Evolutionary conservation across 2,888 invertebrate species (phyloP).

Genomic region (Creontiades dilutus): DNA sequence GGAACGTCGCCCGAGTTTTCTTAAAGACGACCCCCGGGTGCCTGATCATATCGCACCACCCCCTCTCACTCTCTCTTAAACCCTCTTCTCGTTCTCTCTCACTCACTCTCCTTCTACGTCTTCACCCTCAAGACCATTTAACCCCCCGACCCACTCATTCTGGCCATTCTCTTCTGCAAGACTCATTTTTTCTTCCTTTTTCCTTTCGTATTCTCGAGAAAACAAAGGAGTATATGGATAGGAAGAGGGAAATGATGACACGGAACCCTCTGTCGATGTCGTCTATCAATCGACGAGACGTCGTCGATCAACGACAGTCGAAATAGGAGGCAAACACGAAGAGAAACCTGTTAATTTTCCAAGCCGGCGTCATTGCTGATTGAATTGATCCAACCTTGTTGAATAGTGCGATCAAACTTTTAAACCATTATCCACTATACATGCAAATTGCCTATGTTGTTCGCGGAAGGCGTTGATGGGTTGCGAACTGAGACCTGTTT

Average conservation of each 20-base stretch:
- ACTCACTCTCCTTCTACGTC: neutral
- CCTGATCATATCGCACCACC: slow-evolving; percentile 51
- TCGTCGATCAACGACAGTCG: no score
- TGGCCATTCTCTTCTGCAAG: slow-evolving; percentile 2
- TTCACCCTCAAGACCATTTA: slow-evolving; percentile 7
- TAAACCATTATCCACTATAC: no score
- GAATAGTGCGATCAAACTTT: no score
- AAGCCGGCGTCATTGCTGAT: no score
- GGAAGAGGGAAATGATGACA: neutral
- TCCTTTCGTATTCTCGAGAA: slow-evolving; percentile 11
- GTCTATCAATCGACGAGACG: neutral
- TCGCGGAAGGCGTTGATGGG: no score
- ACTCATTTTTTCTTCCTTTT: slow-evolving; percentile 12
- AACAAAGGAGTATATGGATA: neutral
- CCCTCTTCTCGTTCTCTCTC: no score
- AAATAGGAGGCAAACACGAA: no score
- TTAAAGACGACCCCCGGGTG: slow-evolving; percentile 44
- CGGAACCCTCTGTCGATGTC: neutral
- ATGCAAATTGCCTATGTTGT: no score
- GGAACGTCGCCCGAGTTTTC: slow-evolving; percentile 26
- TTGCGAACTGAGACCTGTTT: no score
- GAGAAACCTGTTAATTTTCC: no score
- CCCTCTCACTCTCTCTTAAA: neutral
- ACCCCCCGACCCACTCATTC: neutral
- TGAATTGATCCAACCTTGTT: no score